A percentile compares a stretch with the other conserved stretches of the same genome.
Conservation (phyloP, 2,113 vertebrate species). For the Corapipo altera region DNA sequence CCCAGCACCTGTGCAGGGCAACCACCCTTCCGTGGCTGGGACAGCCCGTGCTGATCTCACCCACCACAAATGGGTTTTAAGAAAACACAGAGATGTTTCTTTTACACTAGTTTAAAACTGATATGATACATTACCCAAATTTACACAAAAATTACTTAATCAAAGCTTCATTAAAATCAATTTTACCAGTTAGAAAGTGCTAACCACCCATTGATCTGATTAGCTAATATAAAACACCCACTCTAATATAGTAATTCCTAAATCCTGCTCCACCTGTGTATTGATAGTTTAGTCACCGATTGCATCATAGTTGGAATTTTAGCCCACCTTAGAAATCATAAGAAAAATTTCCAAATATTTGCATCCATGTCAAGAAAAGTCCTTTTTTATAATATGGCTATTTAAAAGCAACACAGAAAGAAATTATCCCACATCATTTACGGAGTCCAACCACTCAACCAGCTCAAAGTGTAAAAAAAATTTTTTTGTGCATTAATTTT, state of each 20-base stretch:
- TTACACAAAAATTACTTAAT: background rate
- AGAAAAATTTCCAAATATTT: background rate
- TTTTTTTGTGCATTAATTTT: background rate
- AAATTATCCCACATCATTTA: background rate
- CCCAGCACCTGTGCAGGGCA: background rate
- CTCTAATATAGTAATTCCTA: background rate
- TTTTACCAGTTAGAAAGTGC: background rate
- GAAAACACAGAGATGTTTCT: background rate
- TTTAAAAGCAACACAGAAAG: background rate
- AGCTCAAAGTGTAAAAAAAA: background rate
- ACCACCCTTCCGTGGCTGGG: rapidly evolving
- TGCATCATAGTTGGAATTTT: background rate
- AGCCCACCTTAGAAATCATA: background rate
- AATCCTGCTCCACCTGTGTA: background rate
- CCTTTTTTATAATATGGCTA: background rate
- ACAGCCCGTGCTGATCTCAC: background rate
- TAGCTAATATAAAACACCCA: background rate
- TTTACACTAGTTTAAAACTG: background rate
- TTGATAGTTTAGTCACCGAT: background rate
- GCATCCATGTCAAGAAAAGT: background rate
- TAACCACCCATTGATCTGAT: background rate
- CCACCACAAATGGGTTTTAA: background rate
- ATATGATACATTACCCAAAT: background rate
- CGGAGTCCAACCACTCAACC: background rate
- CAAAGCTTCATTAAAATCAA: background rate